Conservation (phyloP, 2,888 invertebrate genomes). For the Megaustenia siamemsis region DNA sequence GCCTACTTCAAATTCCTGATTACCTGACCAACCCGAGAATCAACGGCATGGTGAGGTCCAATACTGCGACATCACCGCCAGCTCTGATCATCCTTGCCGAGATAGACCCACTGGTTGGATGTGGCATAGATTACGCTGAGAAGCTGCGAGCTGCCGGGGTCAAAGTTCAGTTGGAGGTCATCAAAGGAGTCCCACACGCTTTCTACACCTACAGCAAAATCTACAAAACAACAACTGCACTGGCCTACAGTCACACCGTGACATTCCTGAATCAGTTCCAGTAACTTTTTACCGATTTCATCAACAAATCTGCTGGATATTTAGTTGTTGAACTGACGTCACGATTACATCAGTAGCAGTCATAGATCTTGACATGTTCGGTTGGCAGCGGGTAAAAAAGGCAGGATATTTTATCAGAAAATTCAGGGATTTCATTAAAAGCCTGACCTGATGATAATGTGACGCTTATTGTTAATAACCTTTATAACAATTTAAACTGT, state of each 20-base stretch:
- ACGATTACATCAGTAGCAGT: no score
- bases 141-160: slow-evolving; percentile 44
- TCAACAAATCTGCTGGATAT: no score
- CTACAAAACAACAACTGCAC: slow-evolving; percentile 19
- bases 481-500: no score
- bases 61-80: slow-evolving; percentile 41
- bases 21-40: slow-evolving; percentile 23
- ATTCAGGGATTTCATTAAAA: no score
- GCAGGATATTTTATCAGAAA: no score
- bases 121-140: slow-evolving; percentile 46
- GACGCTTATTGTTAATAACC: no score
- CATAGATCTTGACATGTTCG: no score
- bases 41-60: slow-evolving; percentile 46
- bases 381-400: no score
- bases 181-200: slow-evolving; percentile 43
- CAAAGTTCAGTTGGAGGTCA: slow-evolving; percentile 28
- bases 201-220: slow-evolving; percentile 4
- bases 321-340: no score
- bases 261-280: slow-evolving; percentile 35
- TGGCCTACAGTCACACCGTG: slow-evolving; percentile 26
- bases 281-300: no score
- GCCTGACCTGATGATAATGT: no score
- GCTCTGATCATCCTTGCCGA: slow-evolving; percentile 47
- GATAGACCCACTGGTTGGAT: slow-evolving; percentile 35
- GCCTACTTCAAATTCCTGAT: slow-evolving; percentile 9